Conservation (phyloP, 1,140 invertebrate genomes). For the Acyrthosiphon pisum region DNA sequence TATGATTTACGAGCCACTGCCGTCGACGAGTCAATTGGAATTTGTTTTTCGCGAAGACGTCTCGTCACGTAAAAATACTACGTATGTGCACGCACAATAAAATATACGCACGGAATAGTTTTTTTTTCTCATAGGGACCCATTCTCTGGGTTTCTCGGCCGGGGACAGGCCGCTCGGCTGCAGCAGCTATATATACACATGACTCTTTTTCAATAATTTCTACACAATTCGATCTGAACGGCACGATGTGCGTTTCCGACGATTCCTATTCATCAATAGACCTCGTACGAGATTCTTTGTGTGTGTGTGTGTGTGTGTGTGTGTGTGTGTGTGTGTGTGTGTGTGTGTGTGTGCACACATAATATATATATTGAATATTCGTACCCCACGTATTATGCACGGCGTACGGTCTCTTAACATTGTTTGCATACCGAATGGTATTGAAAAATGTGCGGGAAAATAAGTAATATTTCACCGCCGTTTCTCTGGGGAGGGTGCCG, state of each 20-base stretch:
- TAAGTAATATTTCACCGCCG: neutral
- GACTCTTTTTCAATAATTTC: constrained; percentile 10
- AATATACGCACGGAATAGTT: neutral
- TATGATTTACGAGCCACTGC: neutral
- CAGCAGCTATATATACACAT: neutral
- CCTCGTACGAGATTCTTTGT: neutral
- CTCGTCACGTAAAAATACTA: neutral
- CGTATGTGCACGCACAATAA: neutral
- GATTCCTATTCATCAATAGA: constrained; percentile 19
- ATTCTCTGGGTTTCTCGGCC: neutral
- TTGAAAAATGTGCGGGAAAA: neutral
- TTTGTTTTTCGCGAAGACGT: neutral
- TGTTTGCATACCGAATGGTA: neutral
- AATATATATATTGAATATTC: neutral
- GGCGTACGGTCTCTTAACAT: neutral
- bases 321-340: neutral
- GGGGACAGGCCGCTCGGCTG: neutral
- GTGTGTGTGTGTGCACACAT: neutral
- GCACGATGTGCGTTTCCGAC: neutral
- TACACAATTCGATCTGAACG: neutral
- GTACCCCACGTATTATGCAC: neutral
- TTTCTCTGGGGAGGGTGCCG: neutral
- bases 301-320: neutral
- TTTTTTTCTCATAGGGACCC: neutral
- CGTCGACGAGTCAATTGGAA: neutral